Percentiles rank a stretch among this genome's conserved stretches.
Evolutionary conservation across 35 echinoderm and acorn worm species (phyloP).

Genomic region (Heliocidaris tuberculata): DNA sequence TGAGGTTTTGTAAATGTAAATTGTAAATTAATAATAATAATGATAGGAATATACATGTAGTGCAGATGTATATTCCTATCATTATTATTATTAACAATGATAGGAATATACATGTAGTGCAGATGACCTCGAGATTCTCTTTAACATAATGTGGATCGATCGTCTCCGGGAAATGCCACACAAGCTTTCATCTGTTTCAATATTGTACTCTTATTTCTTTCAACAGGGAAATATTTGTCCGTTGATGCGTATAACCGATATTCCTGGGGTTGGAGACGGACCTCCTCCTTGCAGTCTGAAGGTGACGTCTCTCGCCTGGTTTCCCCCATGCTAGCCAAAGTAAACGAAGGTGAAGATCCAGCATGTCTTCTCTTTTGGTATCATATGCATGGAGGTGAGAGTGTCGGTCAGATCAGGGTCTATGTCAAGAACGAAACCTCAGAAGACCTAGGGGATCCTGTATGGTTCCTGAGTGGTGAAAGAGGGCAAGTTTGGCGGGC

Average conservation of each 20-base stretch:
- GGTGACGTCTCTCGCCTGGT: not conserved
- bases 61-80: too few species aligned
- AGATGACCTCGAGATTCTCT: too few species aligned
- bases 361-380: constrained; percentile 28
- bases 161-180: too few species aligned
- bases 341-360: constrained; percentile 22
- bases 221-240: not conserved
- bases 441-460: not conserved
- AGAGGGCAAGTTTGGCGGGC: not conserved
- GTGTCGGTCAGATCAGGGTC: not conserved
- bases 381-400: constrained; percentile 20
- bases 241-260: not conserved
- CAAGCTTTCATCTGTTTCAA: too few species aligned
- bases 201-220: not conserved
- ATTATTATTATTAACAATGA: too few species aligned
- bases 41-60: too few species aligned
- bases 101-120: too few species aligned
- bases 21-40: too few species aligned
- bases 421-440: constrained; percentile 33
- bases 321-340: not conserved
- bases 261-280: not conserved
- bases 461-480: constrained; percentile 7
- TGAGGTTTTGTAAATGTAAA: too few species aligned
- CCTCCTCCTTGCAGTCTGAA: not conserved
- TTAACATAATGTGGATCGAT: too few species aligned